Conservation (phyloP, 2,888 invertebrate genomes). For the Barypeithes pellucidus region DNA sequence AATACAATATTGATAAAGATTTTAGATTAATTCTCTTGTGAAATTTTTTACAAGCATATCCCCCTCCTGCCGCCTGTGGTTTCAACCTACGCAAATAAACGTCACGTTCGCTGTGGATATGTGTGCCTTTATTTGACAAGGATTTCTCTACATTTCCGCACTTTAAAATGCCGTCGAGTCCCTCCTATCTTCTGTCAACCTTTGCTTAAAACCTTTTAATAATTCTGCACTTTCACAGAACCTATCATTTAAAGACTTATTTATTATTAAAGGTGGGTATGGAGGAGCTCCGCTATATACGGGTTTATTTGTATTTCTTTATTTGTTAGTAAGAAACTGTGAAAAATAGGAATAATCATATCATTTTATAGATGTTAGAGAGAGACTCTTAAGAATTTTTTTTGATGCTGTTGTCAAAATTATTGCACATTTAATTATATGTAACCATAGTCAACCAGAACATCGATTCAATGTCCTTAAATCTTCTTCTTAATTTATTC, state of each 20-base stretch:
- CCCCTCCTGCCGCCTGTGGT: neutral
- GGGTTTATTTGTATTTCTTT: neutral
- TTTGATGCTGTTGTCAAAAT: too few relatives aligned
- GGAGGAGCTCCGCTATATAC: neutral
- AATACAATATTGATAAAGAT: too few relatives aligned
- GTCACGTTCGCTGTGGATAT: constrained; percentile 16
- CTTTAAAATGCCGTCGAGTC: constrained; percentile 59
- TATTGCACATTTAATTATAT: too few relatives aligned
- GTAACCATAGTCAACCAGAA: too few relatives aligned
- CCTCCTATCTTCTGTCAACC: constrained; percentile 59
- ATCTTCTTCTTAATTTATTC: too few relatives aligned
- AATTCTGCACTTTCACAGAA: constrained; percentile 59
- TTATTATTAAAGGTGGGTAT: constrained; percentile 54
- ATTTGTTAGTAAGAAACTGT: too few relatives aligned
- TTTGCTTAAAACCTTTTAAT: constrained; percentile 62
- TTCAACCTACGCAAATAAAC: constrained; percentile 13
- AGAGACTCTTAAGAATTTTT: too few relatives aligned
- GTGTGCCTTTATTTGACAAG: constrained; percentile 56
- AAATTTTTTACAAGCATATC: neutral
- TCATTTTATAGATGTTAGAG: too few relatives aligned
- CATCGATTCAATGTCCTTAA: too few relatives aligned
- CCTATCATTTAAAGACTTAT: constrained; percentile 56
- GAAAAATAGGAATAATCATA: too few relatives aligned
- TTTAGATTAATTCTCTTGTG: too few relatives aligned
- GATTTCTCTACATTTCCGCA: constrained; percentile 55